These are phyloP conservation scores for Proisotoma minuta DNA, from an alignment of 2,888 invertebrate genomes.

Conservation along the genomic window DNA sequence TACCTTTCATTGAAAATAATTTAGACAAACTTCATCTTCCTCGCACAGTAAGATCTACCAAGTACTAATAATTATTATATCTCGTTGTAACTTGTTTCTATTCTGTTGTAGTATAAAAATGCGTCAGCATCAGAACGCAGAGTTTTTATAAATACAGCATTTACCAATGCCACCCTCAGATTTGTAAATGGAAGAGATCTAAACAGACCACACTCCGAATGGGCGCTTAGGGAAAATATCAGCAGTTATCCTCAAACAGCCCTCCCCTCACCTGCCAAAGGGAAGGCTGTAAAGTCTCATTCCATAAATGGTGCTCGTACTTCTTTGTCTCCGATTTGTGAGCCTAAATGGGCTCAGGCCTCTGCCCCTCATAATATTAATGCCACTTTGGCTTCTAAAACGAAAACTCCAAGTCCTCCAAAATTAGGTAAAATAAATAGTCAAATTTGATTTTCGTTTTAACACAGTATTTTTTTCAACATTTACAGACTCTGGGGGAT, in stretches of 20 bases:
- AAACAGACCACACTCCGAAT: constrained; percentile 15
- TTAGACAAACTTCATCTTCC: constrained; percentile 40
- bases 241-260: too few species aligned
- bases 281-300: too few species aligned
- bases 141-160: constrained; percentile 30
- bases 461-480: too few species aligned
- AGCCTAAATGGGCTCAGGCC: too few species aligned
- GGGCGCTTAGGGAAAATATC: constrained; percentile 22
- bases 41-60: constrained; percentile 29
- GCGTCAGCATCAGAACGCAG: constrained; percentile 25
- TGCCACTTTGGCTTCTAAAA: neutral
- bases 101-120: constrained; percentile 38
- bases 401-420: neutral
- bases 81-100: neutral
- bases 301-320: too few species aligned
- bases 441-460: too few species aligned
- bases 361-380: too few species aligned
- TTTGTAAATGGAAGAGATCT: constrained; percentile 34
- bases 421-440: too few species aligned
- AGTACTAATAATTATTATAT: neutral
- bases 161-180: constrained; percentile 38
- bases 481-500: too few species aligned
- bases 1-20: constrained; percentile 42
- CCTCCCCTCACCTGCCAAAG: too few species aligned
- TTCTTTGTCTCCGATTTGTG: too few species aligned